Evolutionary conservation across 2,113 vertebrate species (phyloP), one percentile per base, ranked within the genome.

Genomic region (Datnioides undecimradiatus): DNA sequence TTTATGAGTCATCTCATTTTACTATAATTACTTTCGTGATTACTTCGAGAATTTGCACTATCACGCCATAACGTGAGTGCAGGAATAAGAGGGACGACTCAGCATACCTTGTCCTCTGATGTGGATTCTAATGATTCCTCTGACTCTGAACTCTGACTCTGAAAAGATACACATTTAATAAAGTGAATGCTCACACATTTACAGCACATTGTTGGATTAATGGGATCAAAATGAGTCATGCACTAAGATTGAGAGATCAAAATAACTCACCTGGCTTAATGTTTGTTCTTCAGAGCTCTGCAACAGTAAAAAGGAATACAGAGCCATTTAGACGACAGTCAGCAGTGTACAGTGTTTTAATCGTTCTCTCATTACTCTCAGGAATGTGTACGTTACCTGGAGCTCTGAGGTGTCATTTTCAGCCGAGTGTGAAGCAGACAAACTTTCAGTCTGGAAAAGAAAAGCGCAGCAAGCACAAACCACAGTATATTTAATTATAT

Each of bases 261-360:
- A 76, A 60, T 1, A 13, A 55, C 88, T 84, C 41, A 85, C 86
- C 63, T 90, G 68, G 58, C 49, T 79, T 54, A 88, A 89, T 13
- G 29, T 21, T 52, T 6, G 87, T 80, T 93, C 91, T 65, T 91
- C 85, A 38, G 89, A 91, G 78, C 88, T 91, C 91, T 93, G 77
- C 46, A 85, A 73, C 8, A 73, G 23, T n/a, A 89, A 69, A 86
- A 13, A 16, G 1, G 8, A 21, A 79, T 1, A 78, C 3, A 82
- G 0, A 17, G 5, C 2, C 6, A 46, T 17, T 5, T 29, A 31
- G 23, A 2, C 46, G 4, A 71, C 74, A 48, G 11, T 52, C 5
- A 31, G 2, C 9, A 27, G 6, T 52, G 2, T 25, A 55, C 74
- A 40, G 19, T 21, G 7, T 68, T 49, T 73, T 49, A 31, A 40